These are phyloP conservation scores for Matsumyia berberina DNA, from an alignment of 2,888 invertebrate genomes.

Conservation along the genomic window DNA sequence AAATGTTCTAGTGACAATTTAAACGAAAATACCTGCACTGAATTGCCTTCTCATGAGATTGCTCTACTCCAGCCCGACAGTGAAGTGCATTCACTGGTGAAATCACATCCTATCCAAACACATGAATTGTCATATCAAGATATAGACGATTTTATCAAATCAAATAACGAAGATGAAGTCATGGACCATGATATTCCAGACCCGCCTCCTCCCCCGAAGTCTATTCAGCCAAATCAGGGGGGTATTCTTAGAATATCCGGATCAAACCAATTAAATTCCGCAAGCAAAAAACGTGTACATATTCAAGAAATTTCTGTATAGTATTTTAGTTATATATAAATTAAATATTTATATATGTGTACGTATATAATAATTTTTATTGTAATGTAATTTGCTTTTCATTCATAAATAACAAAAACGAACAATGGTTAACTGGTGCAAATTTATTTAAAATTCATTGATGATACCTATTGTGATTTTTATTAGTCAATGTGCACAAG, in stretches of 20 bases:
- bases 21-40: background rate
- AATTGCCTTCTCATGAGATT: slow-evolving; percentile 8
- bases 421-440: too few relatives aligned
- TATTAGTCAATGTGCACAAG: too few relatives aligned
- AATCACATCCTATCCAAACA: slow-evolving; percentile 16
- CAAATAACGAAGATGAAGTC: slow-evolving; percentile 84
- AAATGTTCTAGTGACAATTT: slow-evolving; percentile 77
- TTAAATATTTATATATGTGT: background rate
- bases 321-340: slow-evolving; percentile 12
- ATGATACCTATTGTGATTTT: too few relatives aligned
- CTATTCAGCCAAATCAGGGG: slow-evolving; percentile 82
- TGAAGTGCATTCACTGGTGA: slow-evolving; percentile 80
- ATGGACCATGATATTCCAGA: slow-evolving; percentile 86
- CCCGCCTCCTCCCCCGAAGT: slow-evolving; percentile 86
- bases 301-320: slow-evolving; percentile 96
- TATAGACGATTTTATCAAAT: slow-evolving; percentile 81
- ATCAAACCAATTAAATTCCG: slow-evolving; percentile 87
- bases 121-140: slow-evolving; percentile 82
- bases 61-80: slow-evolving; percentile 77
- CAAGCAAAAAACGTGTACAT: slow-evolving; percentile 95
- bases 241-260: slow-evolving; percentile 87
- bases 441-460: too few relatives aligned
- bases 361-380: slow-evolving; percentile 2
- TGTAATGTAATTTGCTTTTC: slow-evolving; percentile 22
- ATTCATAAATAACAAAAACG: background rate